These are phyloP conservation scores for Mormyrops boulengeri DNA, from an alignment of 2,797 vertebrate genomes.

Conservation along the genomic window DNA sequence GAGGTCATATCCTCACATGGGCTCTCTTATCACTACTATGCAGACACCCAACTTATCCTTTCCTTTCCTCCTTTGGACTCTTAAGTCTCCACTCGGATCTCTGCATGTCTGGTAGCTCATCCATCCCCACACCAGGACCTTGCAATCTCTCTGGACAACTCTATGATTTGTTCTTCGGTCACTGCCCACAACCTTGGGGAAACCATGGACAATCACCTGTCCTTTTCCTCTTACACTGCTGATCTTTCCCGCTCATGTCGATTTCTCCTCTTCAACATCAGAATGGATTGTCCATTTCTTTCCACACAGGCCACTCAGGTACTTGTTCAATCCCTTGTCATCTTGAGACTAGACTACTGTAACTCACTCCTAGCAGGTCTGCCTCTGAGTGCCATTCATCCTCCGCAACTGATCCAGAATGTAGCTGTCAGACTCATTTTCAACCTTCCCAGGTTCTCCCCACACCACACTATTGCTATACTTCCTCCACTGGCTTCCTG, in stretches of 20 bases:
- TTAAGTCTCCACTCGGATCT: not conserved
- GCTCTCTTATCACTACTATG: not conserved
- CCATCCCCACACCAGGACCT: not conserved
- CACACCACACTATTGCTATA: not conserved
- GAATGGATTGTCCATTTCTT: not conserved
- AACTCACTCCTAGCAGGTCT: no score
- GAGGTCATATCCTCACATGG: no score
- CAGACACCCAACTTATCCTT: not conserved
- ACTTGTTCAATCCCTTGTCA: not conserved
- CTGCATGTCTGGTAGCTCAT: not conserved
- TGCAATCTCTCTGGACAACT: not conserved
- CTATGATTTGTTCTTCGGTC: not conserved
- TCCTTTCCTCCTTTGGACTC: not conserved
- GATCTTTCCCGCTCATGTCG: not conserved
- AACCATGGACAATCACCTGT: not conserved
- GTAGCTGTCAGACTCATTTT: no score
- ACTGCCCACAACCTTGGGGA: not conserved
- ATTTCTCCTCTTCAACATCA: not conserved
- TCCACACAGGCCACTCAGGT: not conserved
- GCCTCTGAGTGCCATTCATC: no score
- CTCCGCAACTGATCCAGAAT: no score
- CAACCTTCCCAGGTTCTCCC: no score
- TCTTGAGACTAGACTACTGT: no score
- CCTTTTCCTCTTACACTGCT: not conserved
- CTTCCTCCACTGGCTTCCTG: not conserved